phyloP scores from a whole-genome alignment of 2,113 vertebrate species.

The Epinephelus lanceolatus region DNA sequence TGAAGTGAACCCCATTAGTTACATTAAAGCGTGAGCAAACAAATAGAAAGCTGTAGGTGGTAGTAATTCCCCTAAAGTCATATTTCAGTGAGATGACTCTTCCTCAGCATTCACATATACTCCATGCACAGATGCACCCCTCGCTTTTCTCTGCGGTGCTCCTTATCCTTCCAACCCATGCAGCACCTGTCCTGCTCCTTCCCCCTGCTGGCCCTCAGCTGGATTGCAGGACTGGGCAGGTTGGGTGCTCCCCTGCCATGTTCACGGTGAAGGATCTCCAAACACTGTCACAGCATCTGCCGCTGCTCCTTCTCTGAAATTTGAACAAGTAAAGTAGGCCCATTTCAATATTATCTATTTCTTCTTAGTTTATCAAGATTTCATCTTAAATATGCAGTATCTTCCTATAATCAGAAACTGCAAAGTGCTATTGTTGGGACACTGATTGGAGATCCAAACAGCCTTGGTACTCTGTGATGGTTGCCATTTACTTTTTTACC shows the following conservation, averaged over 20 bases:
- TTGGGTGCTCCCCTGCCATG: conserved; percentile 74
- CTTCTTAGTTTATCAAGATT: background rate
- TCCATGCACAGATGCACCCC: conserved; percentile 63
- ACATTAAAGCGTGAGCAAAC: background rate
- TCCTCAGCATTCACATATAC: conserved; percentile 33
- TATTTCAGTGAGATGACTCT: conserved; percentile 32
- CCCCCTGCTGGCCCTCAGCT: conserved; percentile 69
- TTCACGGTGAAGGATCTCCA: conserved; percentile 74
- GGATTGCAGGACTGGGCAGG: conserved; percentile 69
- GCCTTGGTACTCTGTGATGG: conserved; percentile 69
- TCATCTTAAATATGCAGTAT: background rate
- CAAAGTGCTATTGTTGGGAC: conserved; percentile 47
- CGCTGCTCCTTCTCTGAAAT: conserved; percentile 19
- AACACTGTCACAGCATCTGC: conserved; percentile 66
- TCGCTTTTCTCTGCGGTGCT: conserved; percentile 74
- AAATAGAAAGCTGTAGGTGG: conserved; percentile 15
- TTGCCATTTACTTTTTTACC: conserved; percentile 71
- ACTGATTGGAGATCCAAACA: conserved; percentile 69
- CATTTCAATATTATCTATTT: background rate
- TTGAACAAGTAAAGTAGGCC: background rate
- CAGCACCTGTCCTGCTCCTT: conserved; percentile 75
- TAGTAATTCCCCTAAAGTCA: background rate
- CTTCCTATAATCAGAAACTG: background rate
- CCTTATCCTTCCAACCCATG: conserved; percentile 88
- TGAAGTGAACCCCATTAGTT: background rate